Evolutionary conservation across 2,797 vertebrate species (phyloP).

Genomic region (Microcaecilia unicolor): DNA sequence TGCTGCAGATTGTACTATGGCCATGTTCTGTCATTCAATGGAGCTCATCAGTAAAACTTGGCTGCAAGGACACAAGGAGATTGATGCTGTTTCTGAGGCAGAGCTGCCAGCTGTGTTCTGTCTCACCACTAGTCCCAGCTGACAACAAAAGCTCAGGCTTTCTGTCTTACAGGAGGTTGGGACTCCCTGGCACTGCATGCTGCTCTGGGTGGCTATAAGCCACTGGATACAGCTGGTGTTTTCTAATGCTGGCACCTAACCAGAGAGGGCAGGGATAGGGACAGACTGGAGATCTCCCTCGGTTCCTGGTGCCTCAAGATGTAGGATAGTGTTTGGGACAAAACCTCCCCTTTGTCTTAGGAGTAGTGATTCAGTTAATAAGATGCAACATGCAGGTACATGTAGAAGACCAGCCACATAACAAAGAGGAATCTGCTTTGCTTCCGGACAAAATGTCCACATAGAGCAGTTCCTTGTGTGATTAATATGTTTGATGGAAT

Average conservation of each 20-base stretch:
- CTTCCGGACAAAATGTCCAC: no score
- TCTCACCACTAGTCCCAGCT: slow-evolving; percentile 44
- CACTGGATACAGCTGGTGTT: slow-evolving; percentile 51
- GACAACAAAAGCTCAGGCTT: slow-evolving; percentile 50
- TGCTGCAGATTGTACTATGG: slow-evolving; percentile 8
- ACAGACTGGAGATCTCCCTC: no score
- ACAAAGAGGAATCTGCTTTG: no score
- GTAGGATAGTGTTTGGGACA: no score
- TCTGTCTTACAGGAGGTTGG: no score
- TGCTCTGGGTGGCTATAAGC: slow-evolving; percentile 47
- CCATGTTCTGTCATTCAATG: slow-evolving; percentile 43
- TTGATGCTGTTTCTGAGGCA: slow-evolving; percentile 42
- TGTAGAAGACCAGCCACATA: no score
- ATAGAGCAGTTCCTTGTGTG: no score
- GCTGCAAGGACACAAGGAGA: slow-evolving; percentile 53
- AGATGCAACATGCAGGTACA: no score
- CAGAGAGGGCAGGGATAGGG: slow-evolving; percentile 33
- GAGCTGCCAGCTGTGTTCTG: slow-evolving; percentile 48
- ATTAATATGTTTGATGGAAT: no score
- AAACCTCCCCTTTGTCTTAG: no score
- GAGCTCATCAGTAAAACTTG: slow-evolving; percentile 46
- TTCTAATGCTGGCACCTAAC: slow-evolving; percentile 30
- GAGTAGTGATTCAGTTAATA: no score
- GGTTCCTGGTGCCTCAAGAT: no score
- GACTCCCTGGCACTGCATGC: slow-evolving; percentile 48